Conservation (phyloP, 1,140 invertebrate species). For the Dendrolimus kikuchii region DNA sequence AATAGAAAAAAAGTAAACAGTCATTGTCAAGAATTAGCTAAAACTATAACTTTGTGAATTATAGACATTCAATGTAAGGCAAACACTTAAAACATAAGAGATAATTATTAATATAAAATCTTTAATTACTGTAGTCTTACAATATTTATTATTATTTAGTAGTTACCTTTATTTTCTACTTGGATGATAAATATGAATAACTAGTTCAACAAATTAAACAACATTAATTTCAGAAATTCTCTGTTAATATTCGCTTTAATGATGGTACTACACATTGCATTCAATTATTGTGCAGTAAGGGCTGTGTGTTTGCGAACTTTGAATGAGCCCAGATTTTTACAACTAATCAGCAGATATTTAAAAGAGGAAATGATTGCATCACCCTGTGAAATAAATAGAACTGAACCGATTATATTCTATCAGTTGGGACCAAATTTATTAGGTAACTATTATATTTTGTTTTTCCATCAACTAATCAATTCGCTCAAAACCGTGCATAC, state of each 20-base stretch:
- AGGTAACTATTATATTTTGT: constrained; percentile 20
- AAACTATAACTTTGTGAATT: no score
- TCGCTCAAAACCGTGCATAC: no score
- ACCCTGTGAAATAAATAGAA: constrained; percentile 53
- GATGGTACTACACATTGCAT: constrained; percentile 86
- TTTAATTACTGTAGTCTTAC: no score
- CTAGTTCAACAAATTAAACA: constrained; percentile 21
- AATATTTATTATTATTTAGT: no score
- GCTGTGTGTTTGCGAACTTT: constrained; percentile 82
- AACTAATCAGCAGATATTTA: constrained; percentile 58
- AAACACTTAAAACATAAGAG: no score
- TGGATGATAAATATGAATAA: neutral
- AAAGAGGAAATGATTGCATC: constrained; percentile 36
- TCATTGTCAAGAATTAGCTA: no score
- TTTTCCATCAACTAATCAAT: neutral
- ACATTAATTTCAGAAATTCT: constrained; percentile 54
- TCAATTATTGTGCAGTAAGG: constrained; percentile 90
- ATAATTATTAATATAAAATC: no score
- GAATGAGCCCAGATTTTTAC: constrained; percentile 83
- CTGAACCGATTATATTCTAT: constrained; percentile 63
- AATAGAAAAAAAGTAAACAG: no score
- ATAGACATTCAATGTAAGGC: no score
- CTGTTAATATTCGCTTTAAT: constrained; percentile 68
- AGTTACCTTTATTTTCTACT: neutral
- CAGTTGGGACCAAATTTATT: constrained; percentile 32